These are phyloP conservation scores for Microtus pennsylvanicus DNA, from an alignment of 2,113 vertebrate species.

Conservation along the genomic window DNA sequence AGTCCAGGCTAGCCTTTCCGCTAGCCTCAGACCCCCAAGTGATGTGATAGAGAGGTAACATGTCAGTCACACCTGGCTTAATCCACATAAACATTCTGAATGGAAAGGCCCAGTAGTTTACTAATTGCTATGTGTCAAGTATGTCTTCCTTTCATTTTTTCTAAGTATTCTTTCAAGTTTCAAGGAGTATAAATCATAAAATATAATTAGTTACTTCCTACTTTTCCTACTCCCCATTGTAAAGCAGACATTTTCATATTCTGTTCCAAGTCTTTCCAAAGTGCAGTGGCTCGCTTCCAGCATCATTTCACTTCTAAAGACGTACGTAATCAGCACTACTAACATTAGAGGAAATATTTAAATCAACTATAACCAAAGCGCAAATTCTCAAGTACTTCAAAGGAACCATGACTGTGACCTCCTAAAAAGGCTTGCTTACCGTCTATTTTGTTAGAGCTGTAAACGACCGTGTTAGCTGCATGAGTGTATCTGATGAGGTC, in stretches of 20 bases:
- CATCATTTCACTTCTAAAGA: constrained; percentile 56
- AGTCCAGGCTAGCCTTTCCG: background rate
- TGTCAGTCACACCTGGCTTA: background rate
- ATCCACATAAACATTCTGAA: constrained; percentile 14
- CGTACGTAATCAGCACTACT: constrained; percentile 9
- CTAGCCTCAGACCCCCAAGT: background rate
- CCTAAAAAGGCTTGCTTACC: constrained; percentile 89
- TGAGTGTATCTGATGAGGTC: constrained; percentile 99
- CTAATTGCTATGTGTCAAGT: constrained; percentile 36
- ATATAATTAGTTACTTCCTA: constrained; percentile 29
- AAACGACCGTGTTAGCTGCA: constrained; percentile 99
- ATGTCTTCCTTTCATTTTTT: constrained; percentile 53
- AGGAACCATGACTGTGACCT: constrained; percentile 14
- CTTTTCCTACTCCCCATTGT: constrained; percentile 15
- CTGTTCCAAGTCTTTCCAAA: constrained; percentile 52
- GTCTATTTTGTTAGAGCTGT: constrained; percentile 99
- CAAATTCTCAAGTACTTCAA: constrained; percentile 59
- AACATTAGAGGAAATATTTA: constrained; percentile 58
- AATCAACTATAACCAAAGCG: constrained; percentile 55
- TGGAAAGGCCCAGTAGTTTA: constrained; percentile 1
- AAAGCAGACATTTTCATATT: constrained; percentile 36
- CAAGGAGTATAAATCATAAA: constrained; percentile 56
- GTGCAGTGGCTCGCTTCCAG: constrained; percentile 33
- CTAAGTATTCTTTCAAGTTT: constrained; percentile 68
- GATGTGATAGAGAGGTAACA: background rate